Evolutionary conservation across 2,888 invertebrate genomes (phyloP).

Genomic region (Drosophila subsilvestris): DNA sequence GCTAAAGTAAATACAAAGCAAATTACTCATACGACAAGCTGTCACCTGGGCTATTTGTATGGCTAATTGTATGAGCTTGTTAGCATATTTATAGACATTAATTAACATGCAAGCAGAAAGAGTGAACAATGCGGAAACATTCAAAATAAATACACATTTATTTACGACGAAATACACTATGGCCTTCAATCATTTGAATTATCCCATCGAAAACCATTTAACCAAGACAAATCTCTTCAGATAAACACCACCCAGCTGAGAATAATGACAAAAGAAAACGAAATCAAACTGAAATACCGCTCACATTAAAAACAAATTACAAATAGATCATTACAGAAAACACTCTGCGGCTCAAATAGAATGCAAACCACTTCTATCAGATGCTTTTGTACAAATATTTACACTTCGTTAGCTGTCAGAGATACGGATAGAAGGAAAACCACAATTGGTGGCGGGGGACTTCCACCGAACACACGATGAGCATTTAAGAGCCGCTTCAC

Average conservation of each 20-base stretch:
- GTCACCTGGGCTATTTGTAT: constrained; percentile 3
- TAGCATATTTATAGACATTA: not conserved
- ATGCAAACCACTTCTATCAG: constrained; percentile 64
- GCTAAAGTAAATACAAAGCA: constrained; percentile 12
- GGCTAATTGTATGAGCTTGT: constrained; percentile 6
- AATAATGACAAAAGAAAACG: constrained; percentile 2
- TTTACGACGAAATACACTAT: not conserved
- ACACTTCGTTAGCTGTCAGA: constrained; percentile 75
- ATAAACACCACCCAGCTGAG: constrained; percentile 9
- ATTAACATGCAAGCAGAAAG: not conserved
- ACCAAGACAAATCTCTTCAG: constrained; percentile 9
- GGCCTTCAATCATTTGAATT: constrained; percentile 1
- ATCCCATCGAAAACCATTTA: constrained; percentile 8
- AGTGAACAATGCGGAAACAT: not conserved
- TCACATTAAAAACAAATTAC: constrained; percentile 58
- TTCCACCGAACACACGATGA: constrained; percentile 19
- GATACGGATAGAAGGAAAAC: constrained; percentile 41
- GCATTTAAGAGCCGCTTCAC: constrained; percentile 49
- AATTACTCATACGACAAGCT: constrained; percentile 22
- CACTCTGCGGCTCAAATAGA: constrained; percentile 29
- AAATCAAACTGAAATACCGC: constrained; percentile 14
- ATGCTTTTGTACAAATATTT: constrained; percentile 65
- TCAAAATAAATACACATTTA: constrained; percentile 2
- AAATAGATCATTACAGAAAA: constrained; percentile 52
- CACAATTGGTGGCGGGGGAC: constrained; percentile 16